Percentiles rank a stretch among this genome's conserved stretches.
Evolutionary conservation across 2,113 vertebrate genomes (phyloP).

Genomic region (Climacteris rufus): DNA sequence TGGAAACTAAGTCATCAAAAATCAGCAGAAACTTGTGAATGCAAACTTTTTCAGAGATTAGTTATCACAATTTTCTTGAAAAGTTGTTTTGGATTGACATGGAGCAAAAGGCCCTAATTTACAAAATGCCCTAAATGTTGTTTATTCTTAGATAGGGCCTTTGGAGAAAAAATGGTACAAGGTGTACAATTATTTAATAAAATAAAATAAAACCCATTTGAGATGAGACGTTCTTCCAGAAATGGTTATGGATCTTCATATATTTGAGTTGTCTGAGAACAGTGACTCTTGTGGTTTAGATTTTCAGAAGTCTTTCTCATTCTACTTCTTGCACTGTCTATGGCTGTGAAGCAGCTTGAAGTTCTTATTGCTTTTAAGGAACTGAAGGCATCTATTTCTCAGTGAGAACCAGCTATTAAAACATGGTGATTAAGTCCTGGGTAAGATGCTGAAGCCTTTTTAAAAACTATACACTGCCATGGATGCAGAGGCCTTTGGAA

Average conservation of each 20-base stretch:
- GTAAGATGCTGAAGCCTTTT: neutral
- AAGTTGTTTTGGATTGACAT: neutral
- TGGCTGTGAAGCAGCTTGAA: neutral
- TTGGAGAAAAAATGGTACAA: neutral
- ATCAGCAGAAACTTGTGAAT: neutral
- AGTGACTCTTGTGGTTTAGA: neutral
- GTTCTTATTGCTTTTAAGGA: neutral
- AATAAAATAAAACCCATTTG: too few species aligned
- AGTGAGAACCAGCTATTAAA: neutral
- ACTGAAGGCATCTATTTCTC: neutral
- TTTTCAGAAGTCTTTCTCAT: neutral
- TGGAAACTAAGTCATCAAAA: neutral
- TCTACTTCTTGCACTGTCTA: neutral
- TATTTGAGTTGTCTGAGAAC: neutral
- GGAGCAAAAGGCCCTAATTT: neutral
- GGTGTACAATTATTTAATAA: neutral
- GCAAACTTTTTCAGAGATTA: neutral
- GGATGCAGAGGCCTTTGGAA: neutral
- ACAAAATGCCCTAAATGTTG: neutral
- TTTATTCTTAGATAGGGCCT: neutral
- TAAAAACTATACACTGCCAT: neutral
- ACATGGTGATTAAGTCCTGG: neutral
- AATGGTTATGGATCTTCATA: neutral
- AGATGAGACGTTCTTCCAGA: neutral
- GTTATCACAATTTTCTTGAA: neutral